phyloP scores from a whole-genome alignment of 2,113 vertebrate species.

The Tetrax tetrax region DNA sequence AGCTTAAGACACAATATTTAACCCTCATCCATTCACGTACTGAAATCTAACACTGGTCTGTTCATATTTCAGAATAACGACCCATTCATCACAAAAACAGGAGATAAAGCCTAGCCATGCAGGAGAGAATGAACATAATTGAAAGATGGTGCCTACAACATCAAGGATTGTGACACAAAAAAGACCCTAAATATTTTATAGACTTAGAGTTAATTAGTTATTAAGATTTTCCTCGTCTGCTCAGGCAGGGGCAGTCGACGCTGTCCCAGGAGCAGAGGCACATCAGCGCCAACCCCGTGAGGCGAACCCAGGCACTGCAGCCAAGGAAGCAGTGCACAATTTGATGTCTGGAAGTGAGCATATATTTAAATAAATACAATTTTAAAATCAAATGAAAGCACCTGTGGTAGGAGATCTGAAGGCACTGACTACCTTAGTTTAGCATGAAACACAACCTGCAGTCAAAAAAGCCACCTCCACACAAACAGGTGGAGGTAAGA shows the following conservation, averaged over 20 bases:
- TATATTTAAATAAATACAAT: neutral
- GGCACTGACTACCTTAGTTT: neutral
- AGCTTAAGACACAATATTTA: neutral
- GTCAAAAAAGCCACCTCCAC: neutral
- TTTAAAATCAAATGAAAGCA: neutral
- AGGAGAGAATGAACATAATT: neutral
- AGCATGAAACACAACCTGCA: neutral
- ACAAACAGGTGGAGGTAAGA: neutral
- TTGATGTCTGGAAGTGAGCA: neutral
- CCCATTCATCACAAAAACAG: neutral
- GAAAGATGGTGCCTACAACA: neutral
- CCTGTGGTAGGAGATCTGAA: neutral
- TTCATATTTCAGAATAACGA: neutral
- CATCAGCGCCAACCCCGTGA: neutral
- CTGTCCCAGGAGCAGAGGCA: neutral
- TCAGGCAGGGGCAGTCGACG: neutral
- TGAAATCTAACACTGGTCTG: neutral
- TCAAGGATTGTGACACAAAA: neutral
- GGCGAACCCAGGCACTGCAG: neutral
- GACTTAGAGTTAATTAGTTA: neutral
- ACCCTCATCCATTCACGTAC: neutral
- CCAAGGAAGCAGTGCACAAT: neutral
- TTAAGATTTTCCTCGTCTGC: neutral
- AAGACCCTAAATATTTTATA: neutral
- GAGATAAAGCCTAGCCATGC: neutral